A percentile compares a stretch with the other conserved stretches of the same genome.
Conservation (phyloP, 2,888 invertebrate genomes). For the Toxonevra muliebris region DNA sequence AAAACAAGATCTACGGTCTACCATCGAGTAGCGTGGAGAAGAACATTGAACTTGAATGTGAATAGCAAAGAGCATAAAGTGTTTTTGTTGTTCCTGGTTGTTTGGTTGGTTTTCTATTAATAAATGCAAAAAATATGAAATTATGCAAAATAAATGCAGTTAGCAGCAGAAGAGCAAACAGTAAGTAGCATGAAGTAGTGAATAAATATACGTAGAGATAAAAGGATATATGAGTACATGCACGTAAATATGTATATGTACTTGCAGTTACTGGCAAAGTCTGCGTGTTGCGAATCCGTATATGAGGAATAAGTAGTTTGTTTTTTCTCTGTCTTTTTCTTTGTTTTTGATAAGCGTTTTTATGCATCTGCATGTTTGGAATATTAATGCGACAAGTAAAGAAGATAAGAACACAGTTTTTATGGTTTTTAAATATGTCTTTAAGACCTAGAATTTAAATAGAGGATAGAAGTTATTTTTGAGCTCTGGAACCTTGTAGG, state of each 20-base stretch:
- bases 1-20: too few species aligned
- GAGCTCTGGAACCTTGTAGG: too few species aligned
- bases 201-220: not conserved
- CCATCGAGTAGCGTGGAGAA: not conserved
- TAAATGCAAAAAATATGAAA: constrained; percentile 25
- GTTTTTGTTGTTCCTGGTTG: not conserved
- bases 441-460: too few species aligned
- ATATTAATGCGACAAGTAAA: constrained; percentile 8
- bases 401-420: not conserved
- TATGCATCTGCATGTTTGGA: not conserved
- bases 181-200: too few species aligned
- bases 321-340: not conserved
- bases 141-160: constrained; percentile 23
- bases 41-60: constrained; percentile 19
- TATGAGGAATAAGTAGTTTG: too few species aligned
- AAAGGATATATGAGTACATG: not conserved
- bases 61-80: too few species aligned
- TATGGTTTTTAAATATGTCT: not conserved
- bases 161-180: not conserved
- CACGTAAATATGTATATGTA: too few species aligned
- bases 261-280: too few species aligned
- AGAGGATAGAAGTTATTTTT: too few species aligned
- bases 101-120: not conserved
- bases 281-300: too few species aligned
- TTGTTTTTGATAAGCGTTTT: not conserved